A percentile compares a stretch with the other conserved stretches of the same genome.
Conservation (phyloP, 2,797 vertebrate genomes). For the Rallus crepitans region DNA sequence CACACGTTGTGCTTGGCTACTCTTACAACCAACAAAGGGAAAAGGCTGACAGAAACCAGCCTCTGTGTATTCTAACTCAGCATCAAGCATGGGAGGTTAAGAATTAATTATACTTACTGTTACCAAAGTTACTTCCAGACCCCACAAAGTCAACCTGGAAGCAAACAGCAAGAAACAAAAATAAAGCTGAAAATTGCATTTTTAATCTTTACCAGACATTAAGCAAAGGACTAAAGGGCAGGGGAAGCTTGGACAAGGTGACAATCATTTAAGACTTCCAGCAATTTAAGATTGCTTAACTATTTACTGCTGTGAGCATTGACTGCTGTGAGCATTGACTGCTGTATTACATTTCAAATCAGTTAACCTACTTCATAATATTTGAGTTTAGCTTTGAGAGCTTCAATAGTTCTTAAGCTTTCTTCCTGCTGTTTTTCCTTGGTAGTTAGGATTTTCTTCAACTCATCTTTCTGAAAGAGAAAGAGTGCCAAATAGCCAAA, state of each 20-base stretch:
- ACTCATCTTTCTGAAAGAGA: conserved; percentile 87
- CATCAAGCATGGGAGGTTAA: neutral
- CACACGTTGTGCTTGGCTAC: neutral
- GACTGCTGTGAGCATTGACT: neutral
- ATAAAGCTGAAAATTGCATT: neutral
- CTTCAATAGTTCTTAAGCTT: conserved; percentile 85
- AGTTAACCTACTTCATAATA: conserved; percentile 85
- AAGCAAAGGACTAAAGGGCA: neutral
- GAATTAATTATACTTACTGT: conserved; percentile 62
- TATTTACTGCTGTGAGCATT: neutral
- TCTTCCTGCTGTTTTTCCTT: conserved; percentile 92
- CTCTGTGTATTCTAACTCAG: no score
- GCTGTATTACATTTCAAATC: neutral
- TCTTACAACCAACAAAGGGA: neutral
- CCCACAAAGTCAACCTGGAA: conserved; percentile 74
- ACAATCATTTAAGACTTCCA: neutral
- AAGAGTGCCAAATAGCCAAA: neutral
- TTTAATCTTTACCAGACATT: fast-evolving
- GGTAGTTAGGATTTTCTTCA: conserved; percentile 84
- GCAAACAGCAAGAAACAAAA: conserved; percentile 8
- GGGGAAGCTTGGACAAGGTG: neutral
- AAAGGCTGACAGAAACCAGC: fast-evolving
- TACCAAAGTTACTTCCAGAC: conserved; percentile 68
- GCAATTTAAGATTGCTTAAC: neutral
- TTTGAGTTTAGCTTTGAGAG: conserved; percentile 90